Evolutionary conservation across 53 echinoderm and acorn worm genomes (phyloP).

Genomic region (Glandiceps talaboti): DNA sequence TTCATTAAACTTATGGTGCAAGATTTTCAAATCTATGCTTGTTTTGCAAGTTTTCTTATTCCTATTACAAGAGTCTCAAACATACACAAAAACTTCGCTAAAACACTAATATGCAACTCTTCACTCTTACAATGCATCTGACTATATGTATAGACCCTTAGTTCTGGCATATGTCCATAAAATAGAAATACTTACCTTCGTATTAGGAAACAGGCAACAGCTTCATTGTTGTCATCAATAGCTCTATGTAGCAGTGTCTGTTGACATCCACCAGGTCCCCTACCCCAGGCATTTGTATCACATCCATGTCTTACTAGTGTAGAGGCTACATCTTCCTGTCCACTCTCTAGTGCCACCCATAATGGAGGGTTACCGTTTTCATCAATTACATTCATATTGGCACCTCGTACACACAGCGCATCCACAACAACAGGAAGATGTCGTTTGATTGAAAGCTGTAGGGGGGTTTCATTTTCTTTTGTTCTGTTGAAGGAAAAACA

Average conservation of each 20-base stretch:
- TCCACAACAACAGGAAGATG: conserved; percentile 90
- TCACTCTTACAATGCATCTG: background rate
- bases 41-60: no score
- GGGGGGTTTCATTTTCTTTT: conserved; percentile 59
- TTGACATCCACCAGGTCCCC: conserved; percentile 60
- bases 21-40: no score
- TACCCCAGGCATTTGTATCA: conserved; percentile 76
- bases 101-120: background rate
- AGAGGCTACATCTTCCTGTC: conserved; percentile 94
- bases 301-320: conserved; percentile 94
- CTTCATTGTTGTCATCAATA: conserved; percentile 90
- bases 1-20: no score
- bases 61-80: no score
- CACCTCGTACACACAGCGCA: conserved; percentile 92
- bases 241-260: conserved; percentile 91
- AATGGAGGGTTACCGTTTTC: conserved; percentile 83
- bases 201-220: conserved; percentile 84
- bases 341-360: conserved; percentile 84
- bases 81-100: no score
- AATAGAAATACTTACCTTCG: conserved; percentile 68
- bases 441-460: conserved; percentile 78
- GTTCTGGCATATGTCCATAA: no score
- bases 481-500: no score
- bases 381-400: conserved; percentile 92
- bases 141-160: background rate